Evolutionary conservation across 2,888 invertebrate genomes (phyloP).

Genomic region (Spodoptera littoralis): DNA sequence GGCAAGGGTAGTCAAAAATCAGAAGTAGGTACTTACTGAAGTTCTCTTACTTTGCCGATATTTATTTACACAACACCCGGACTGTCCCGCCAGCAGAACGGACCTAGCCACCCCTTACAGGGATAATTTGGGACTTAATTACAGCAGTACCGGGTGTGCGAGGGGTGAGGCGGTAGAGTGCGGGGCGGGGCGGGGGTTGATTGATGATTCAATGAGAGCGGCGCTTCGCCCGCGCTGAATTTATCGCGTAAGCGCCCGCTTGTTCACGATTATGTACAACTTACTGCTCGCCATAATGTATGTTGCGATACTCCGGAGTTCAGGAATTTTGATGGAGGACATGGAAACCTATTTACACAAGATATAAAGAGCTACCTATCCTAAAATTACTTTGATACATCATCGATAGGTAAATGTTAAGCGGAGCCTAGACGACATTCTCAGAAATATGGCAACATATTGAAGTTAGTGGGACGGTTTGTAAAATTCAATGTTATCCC

Average conservation of each 20-base stretch:
- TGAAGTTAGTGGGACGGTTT: not conserved
- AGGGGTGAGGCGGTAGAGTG: conserved; percentile 20
- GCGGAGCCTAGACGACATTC: no score
- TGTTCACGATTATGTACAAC: conserved; percentile 51
- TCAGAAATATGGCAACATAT: no score
- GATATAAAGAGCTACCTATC: no score
- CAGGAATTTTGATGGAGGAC: conserved; percentile 32
- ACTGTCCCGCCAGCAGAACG: conserved; percentile 26
- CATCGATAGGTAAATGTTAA: no score
- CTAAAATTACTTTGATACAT: no score
- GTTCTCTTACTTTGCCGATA: no score
- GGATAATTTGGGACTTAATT: conserved; percentile 75
- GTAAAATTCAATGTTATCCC: not conserved
- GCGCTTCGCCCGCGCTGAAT: conserved; percentile 56
- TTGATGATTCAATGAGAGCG: conserved; percentile 71
- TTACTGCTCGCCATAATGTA: conserved; percentile 43
- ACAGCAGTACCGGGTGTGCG: conserved; percentile 56
- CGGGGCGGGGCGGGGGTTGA: conserved; percentile 56
- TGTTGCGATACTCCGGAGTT: conserved; percentile 16
- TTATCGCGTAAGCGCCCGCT: conserved; percentile 61
- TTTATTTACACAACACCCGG: not conserved
- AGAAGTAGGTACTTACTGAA: no score
- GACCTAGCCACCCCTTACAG: conserved; percentile 48
- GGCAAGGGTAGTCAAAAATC: no score
- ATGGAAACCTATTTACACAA: not conserved